phyloP scores from a whole-genome alignment of 1,140 invertebrate genomes.

The Caenorhabditis remanei region DNA sequence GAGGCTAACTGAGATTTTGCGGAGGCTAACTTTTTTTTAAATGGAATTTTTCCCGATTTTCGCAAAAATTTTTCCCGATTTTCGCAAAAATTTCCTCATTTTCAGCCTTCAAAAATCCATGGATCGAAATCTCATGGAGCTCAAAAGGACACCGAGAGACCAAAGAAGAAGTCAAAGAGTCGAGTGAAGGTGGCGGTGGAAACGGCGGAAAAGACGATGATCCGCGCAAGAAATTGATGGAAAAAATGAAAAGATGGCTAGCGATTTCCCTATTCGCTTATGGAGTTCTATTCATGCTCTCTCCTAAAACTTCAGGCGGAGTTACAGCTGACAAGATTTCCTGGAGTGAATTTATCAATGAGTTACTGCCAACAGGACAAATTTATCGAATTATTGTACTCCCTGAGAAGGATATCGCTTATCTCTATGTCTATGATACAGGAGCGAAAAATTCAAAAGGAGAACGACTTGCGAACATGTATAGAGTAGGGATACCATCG shows the following conservation, averaged over 20 bases:
- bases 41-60: background rate
- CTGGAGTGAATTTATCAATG: constrained; percentile 72
- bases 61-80: background rate
- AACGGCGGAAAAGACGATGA: constrained; percentile 58
- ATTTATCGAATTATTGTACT: constrained; percentile 61
- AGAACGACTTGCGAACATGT: constrained; percentile 55
- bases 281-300: constrained; percentile 64
- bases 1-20: no score
- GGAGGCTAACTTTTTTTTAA: no score
- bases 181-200: constrained; percentile 2
- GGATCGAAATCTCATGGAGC: constrained; percentile 26
- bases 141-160: constrained; percentile 38
- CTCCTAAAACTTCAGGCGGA: background rate
- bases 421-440: constrained; percentile 64
- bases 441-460: constrained; percentile 59
- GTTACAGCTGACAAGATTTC: constrained; percentile 54
- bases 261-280: constrained; percentile 69
- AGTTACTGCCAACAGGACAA: constrained; percentile 70
- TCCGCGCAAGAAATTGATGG: constrained; percentile 60
- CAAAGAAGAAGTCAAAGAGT: background rate
- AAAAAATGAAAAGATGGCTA: constrained; percentile 67
- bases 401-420: constrained; percentile 69
- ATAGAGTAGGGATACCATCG: constrained; percentile 69
- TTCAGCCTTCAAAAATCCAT: no score
- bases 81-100: no score